These are phyloP conservation scores for Monodelphis domestica DNA, from an alignment of 2,797 vertebrate species.

Conservation along the genomic window DNA sequence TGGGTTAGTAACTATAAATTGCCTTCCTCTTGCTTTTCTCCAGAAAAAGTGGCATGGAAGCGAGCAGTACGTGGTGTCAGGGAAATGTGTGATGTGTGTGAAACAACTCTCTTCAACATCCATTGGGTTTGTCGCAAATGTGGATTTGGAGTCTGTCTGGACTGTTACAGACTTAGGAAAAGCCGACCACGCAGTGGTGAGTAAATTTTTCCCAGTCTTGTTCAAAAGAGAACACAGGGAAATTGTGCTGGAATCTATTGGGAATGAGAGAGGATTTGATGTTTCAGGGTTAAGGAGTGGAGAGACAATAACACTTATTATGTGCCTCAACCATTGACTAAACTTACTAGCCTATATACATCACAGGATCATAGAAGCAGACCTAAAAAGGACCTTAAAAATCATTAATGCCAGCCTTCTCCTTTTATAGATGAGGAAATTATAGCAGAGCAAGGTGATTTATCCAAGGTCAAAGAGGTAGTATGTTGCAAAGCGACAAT, in stretches of 20 bases:
- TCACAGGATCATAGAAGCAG: neutral
- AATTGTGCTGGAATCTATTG: neutral
- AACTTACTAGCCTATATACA: neutral
- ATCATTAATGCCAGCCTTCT: neutral
- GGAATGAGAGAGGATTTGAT: neutral
- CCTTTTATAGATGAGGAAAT: neutral
- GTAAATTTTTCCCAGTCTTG: slow-evolving; percentile 57
- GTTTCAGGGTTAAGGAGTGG: neutral
- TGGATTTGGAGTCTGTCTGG: slow-evolving; percentile 98
- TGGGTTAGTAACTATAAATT: neutral
- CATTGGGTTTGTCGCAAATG: slow-evolving; percentile 99
- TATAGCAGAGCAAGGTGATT: neutral
- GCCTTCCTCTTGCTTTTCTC: slow-evolving; percentile 51
- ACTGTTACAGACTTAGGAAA: slow-evolving; percentile 97
- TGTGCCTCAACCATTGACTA: slow-evolving; percentile 11
- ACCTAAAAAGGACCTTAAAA: neutral
- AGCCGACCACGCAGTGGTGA: slow-evolving; percentile 94
- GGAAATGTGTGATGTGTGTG: slow-evolving; percentile 99
- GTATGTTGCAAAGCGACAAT: neutral
- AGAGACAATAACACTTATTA: neutral
- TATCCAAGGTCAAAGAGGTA: neutral
- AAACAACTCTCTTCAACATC: slow-evolving; percentile 99
- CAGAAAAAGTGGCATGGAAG: slow-evolving; percentile 99
- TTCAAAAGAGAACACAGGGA: slow-evolving; percentile 9
- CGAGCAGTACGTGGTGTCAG: slow-evolving; percentile 96